Evolutionary conservation across 2,888 invertebrate genomes (phyloP), one percentile per base, ranked within the genome.

Genomic region (Seira sanloemensis): DNA sequence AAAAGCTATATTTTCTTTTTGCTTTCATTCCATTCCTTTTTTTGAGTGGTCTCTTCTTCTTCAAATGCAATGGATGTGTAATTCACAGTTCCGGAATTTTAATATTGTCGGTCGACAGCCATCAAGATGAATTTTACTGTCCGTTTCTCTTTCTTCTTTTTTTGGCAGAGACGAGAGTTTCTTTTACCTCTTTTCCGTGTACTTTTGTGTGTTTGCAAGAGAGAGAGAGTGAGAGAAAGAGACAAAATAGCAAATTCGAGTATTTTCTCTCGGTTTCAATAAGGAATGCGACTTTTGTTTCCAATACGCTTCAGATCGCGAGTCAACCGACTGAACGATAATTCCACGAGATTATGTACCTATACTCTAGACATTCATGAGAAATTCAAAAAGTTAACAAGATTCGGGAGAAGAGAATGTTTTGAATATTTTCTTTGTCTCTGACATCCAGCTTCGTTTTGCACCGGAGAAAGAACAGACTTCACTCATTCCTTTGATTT

Each of bases 21-120:
- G 65, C 72, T 78, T 79, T 76, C 62, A 73, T 76, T 37, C 37
- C 24, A 67, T 62, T 37, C 16, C 18, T 58, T 71, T 65, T 54
- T 84, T 84, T 84, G 72, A 84, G 78, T 79, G 79, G 84, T 74
- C 78, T 62, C 50, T 72, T 54, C 62, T 73, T 66, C 46, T 62
- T 76, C 62, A 78, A 78, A 82, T 82, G 82, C 82, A 81, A 85
- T 83, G 78, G 74, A 83, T 86, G 85, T 80, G 84, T 85, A 87
- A 87, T 87, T 87, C 87, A 82, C 84, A 87, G 84, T 87, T 75
- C 73, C 80, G 87, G 86, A 86, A 85, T 87, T 87, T 86, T 85
- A 85, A 86, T 87, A 86, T 87, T 86, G 86, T 87, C 80, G 76
- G 77, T 73, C 81, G 78, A 78, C 84, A 84, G 79, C 78, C 84